These are phyloP conservation scores for Tenthredo livida DNA, from an alignment of 2,888 invertebrate species.

Conservation along the genomic window DNA sequence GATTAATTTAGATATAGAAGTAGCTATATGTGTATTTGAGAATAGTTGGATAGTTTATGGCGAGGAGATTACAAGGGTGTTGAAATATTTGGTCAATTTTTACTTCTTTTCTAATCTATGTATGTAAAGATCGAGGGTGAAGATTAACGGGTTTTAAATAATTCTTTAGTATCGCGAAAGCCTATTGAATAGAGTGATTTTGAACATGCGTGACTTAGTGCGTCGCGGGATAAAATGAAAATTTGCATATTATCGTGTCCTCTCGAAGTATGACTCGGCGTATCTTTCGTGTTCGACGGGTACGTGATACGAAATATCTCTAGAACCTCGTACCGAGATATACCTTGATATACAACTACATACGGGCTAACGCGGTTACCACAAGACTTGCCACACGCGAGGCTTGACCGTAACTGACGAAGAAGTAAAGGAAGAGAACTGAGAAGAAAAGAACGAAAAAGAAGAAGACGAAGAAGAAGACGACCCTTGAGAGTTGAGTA, in stretches of 20 bases:
- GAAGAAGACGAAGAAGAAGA: slow-evolving; percentile 41
- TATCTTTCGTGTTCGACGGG: slow-evolving; percentile 38
- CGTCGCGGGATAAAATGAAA: slow-evolving; percentile 39
- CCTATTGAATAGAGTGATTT: background rate
- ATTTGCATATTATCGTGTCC: slow-evolving; percentile 49
- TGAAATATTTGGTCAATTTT: background rate
- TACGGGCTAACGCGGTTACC: slow-evolving; percentile 29
- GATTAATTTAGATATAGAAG: slow-evolving; percentile 26
- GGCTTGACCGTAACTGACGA: slow-evolving; percentile 54
- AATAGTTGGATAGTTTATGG: background rate
- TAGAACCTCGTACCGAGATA: slow-evolving; percentile 21
- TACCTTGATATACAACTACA: slow-evolving; percentile 19
- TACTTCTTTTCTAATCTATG: background rate
- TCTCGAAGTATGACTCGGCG: slow-evolving; percentile 30
- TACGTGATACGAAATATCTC: slow-evolving; percentile 45
- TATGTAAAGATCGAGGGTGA: background rate
- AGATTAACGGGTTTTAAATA: background rate
- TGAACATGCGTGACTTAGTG: slow-evolving; percentile 22
- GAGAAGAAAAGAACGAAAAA: slow-evolving; percentile 44
- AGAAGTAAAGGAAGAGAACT: slow-evolving; percentile 56
- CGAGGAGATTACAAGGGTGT: background rate
- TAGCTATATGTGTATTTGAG: background rate
- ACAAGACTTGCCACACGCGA: slow-evolving; percentile 20
- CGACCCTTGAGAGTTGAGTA: slow-evolving; percentile 59
- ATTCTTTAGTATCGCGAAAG: slow-evolving; percentile 3